Evolutionary conservation across 2,888 invertebrate species (phyloP), one percentile per base, ranked within the genome.

Genomic region (Hyposoter didymator): DNA sequence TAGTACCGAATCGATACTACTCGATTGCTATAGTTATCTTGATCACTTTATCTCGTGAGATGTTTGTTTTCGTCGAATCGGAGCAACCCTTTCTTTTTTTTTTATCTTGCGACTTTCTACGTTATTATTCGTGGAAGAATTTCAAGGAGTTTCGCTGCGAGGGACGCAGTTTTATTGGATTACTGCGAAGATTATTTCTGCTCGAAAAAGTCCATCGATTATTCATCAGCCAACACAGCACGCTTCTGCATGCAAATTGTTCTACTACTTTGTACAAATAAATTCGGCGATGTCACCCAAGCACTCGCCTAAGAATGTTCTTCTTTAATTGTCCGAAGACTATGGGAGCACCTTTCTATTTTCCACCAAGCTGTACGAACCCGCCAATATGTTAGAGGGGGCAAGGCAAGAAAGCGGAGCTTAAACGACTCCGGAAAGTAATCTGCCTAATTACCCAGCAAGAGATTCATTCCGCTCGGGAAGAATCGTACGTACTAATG

Each of bases 401-500:
- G 84, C 73, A 43, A 85, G 89, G 91, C 90, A 91, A 90, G 90
- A 91, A 91, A 91, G 76, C 74, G 89, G 91, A 89, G 90, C 89
- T 91, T 90, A 92, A 93, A 93, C 91, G 92, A 93, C 92, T 92
- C 91, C 89, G 89, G 93, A 92, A 93, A 93, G 93, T 93, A 93
- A 92, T 93, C 93, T 93, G 93, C 93, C 93, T 93, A 93, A 93
- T 93, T 93, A 93, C 93, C 93, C 93, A 90, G 92, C 91, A 92
- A 92, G 91, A 92, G 92, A 93, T 93, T 93, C 92, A 92, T 93
- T 92, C 90, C 90, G 88, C 89, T 87, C 82, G 88, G 81, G 78
- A 86, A 84, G 85, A 85, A 85, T 78, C 79, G 73, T 73, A 73
- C 43, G 76, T 47, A 74, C 64, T 74, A 47, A 52, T 75, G 67